Evolutionary conservation across 1,140 invertebrate genomes (phyloP).

Genomic region (Tigriopus japonicus): DNA sequence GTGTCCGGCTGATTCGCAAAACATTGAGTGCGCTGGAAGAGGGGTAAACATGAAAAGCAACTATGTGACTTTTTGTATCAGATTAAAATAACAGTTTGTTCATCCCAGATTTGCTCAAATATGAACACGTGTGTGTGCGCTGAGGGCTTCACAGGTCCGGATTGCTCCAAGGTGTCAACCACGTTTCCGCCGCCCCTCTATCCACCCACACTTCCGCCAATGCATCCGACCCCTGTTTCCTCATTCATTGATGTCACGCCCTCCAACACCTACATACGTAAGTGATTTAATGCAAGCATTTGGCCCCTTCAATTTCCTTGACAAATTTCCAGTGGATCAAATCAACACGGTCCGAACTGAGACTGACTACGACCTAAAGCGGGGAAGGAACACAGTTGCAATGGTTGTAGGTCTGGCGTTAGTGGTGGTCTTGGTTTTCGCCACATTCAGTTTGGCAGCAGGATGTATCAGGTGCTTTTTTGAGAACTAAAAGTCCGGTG

Average conservation of each 20-base stretch:
- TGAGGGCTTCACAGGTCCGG: conserved; percentile 62
- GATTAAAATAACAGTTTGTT: not conserved
- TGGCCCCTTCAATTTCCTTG: conserved; percentile 33
- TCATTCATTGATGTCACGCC: not conserved
- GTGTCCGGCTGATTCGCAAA: conserved; percentile 71
- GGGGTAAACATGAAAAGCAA: conserved; percentile 43
- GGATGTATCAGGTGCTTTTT: no score
- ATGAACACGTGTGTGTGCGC: conserved; percentile 77
- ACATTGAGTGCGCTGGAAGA: conserved; percentile 73
- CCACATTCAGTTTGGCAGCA: no score
- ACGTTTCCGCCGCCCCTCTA: not conserved
- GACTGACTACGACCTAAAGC: no score
- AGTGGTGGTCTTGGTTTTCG: no score
- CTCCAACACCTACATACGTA: conserved; percentile 15
- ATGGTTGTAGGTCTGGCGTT: no score
- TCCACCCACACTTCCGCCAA: not conserved
- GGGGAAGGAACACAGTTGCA: no score
- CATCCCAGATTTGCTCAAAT: conserved; percentile 73
- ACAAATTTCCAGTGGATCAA: no score
- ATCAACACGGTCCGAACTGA: no score
- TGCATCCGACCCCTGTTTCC: conserved; percentile 1
- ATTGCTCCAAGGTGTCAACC: conserved; percentile 52
- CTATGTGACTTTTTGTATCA: conserved; percentile 9
- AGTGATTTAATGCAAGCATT: conserved; percentile 46
- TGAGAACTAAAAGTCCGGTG: no score